Evolutionary conservation across 2,888 invertebrate genomes (phyloP).

Genomic region (Kuschelorhynchus macadamiae): DNA sequence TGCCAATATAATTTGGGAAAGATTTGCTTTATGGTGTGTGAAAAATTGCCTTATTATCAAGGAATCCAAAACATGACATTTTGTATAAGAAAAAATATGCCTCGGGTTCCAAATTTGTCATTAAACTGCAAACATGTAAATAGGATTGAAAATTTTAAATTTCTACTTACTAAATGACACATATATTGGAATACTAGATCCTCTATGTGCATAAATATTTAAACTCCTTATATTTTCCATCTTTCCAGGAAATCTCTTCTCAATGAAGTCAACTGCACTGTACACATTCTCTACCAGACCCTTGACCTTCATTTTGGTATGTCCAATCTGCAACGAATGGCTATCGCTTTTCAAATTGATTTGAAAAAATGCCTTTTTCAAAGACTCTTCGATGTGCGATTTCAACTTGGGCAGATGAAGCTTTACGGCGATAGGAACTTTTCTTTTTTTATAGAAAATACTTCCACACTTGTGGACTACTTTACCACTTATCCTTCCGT

Average conservation of each 20-base stretch:
- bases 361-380: conserved; percentile 75
- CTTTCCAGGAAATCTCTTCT: conserved; percentile 80
- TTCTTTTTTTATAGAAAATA: conserved; percentile 76
- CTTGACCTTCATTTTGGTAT: conserved; percentile 74
- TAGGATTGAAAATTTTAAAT: too few relatives aligned
- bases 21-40: too few relatives aligned
- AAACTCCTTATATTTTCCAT: conserved; percentile 80
- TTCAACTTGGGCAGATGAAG: conserved; percentile 74
- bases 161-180: conserved; percentile 75
- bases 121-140: too few relatives aligned
- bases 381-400: conserved; percentile 73
- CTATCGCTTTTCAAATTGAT: conserved; percentile 77
- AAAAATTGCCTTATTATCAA: too few relatives aligned
- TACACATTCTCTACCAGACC: conserved; percentile 81
- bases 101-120: too few relatives aligned
- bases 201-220: conserved; percentile 76
- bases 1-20: too few relatives aligned
- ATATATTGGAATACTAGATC: conserved; percentile 78
- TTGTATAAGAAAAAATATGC: too few relatives aligned
- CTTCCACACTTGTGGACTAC: conserved; percentile 81
- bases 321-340: conserved; percentile 76
- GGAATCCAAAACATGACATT: too few relatives aligned
- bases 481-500: conserved; percentile 80
- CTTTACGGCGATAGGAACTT: conserved; percentile 77
- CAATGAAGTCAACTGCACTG: conserved; percentile 73